These are phyloP conservation scores for Temnothorax nylanderi DNA, from an alignment of 1,140 invertebrate species.

Conservation along the genomic window DNA sequence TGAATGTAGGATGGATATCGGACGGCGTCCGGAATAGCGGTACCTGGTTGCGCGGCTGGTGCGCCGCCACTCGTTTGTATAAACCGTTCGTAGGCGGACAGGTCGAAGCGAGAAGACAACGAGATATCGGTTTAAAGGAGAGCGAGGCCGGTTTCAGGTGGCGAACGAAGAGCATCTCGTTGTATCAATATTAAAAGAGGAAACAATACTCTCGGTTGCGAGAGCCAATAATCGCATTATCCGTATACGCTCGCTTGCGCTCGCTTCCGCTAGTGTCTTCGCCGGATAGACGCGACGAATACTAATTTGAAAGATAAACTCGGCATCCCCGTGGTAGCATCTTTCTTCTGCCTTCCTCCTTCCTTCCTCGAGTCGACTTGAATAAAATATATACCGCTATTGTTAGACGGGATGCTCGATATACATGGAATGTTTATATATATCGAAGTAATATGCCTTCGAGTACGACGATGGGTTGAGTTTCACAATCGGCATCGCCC, in stretches of 20 bases:
- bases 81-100: constrained; percentile 47
- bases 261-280: constrained; percentile 18
- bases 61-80: constrained; percentile 12
- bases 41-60: constrained; percentile 52
- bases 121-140: constrained; percentile 41
- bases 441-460: constrained; percentile 44
- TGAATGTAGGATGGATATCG: constrained; percentile 75
- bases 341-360: neutral
- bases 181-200: constrained; percentile 76
- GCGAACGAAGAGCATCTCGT: constrained; percentile 44
- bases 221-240: constrained; percentile 78
- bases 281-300: constrained; percentile 65
- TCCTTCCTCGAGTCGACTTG: constrained; percentile 61
- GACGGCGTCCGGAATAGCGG: constrained; percentile 76
- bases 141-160: constrained; percentile 31
- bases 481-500: constrained; percentile 60
- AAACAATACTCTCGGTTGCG: constrained; percentile 75
- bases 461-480: constrained; percentile 44
- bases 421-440: neutral
- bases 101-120: constrained; percentile 44
- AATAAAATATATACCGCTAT: constrained; percentile 69
- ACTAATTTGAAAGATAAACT: constrained; percentile 77
- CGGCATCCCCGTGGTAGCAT: neutral
- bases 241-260: constrained; percentile 43
- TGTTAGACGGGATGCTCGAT: neutral